phyloP scores from a whole-genome alignment of 2,113 vertebrate genomes.

The Ranitomeya variabilis region DNA sequence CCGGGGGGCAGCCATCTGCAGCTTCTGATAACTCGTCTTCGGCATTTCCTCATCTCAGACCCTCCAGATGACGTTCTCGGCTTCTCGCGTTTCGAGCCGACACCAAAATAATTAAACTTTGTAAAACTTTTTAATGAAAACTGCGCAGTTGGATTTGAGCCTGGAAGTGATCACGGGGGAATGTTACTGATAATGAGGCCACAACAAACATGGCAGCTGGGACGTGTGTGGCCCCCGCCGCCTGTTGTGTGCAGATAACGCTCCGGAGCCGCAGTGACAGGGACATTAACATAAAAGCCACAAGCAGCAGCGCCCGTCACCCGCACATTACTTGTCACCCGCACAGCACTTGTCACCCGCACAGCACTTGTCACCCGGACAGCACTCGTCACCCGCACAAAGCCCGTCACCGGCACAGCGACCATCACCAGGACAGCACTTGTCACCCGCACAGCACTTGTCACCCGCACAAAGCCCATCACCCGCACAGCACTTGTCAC shows the following conservation, averaged over 20 bases:
- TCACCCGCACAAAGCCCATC: no score
- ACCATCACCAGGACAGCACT: no score
- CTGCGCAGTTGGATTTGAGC: not conserved
- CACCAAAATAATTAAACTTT: constrained; percentile 9
- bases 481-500: no score
- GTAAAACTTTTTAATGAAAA: not conserved
- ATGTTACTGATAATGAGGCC: not conserved
- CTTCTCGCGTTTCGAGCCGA: not conserved
- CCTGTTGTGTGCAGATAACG: constrained; percentile 26
- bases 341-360: no score
- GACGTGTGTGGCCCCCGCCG: not conserved
- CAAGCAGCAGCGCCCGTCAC: no score
- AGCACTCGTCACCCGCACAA: no score
- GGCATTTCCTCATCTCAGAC: no score
- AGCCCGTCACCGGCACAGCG: no score
- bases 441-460: no score
- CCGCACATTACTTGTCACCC: no score
- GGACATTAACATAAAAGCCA: not conserved
- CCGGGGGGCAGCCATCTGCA: not conserved
- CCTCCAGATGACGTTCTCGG: no score
- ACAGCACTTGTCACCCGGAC: no score
- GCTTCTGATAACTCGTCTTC: not conserved
- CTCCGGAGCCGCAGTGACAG: not conserved
- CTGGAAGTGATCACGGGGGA: not conserved
- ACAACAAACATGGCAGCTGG: not conserved